A percentile compares a stretch with the other conserved stretches of the same genome.
Evolutionary conservation across 2,113 vertebrate genomes (phyloP).

Genomic region (Ibidorhyncha struthersii): DNA sequence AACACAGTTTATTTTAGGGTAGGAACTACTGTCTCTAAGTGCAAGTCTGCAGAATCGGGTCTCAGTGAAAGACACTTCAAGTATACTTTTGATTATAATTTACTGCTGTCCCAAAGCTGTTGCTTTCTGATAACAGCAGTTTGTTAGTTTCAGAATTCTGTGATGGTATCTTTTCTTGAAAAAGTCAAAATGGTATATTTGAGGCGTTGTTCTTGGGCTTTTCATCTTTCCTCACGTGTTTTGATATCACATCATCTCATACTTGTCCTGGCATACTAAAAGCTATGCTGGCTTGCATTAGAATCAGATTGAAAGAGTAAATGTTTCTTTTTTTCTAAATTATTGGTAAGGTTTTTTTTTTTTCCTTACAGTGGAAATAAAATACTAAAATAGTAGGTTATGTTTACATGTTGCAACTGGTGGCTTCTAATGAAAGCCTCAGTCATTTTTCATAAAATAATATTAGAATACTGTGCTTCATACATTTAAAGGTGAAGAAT

Average conservation of each 20-base stretch:
- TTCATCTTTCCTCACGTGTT: background rate
- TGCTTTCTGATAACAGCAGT: background rate
- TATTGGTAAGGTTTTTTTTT: background rate
- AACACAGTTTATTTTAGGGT: background rate
- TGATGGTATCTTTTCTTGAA: background rate
- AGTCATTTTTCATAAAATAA: background rate
- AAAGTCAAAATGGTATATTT: background rate
- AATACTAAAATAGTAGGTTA: background rate
- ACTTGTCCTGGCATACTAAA: background rate
- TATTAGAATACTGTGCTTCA: background rate
- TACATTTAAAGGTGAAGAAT: background rate
- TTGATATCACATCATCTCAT: background rate
- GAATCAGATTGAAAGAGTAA: background rate
- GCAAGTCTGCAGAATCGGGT: background rate
- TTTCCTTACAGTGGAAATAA: background rate
- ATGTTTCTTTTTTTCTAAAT: background rate
- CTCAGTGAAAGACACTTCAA: background rate
- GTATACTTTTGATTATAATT: background rate
- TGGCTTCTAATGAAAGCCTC: background rate
- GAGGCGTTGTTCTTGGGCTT: background rate
- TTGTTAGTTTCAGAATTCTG: background rate
- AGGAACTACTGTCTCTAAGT: background rate
- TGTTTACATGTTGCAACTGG: background rate
- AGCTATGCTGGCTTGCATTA: background rate
- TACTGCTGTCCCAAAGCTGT: background rate